These are phyloP conservation scores for Hirudinaria manillensis DNA, from an alignment of 2,888 invertebrate species.

Conservation along the genomic window DNA sequence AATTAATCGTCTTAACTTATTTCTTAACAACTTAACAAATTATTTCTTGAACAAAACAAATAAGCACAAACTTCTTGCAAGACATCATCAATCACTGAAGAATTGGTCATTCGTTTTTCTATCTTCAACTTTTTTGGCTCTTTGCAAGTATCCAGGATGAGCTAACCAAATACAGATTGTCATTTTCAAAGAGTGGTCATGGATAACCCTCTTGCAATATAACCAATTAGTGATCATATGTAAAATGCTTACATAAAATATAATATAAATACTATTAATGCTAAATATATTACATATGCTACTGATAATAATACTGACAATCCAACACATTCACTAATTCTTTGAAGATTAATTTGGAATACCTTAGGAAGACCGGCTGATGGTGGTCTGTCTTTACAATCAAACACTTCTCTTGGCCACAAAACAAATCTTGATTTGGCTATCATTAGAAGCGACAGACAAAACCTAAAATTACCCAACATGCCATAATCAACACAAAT, in stretches of 20 bases:
- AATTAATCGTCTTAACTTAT: no score
- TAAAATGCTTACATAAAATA: no score
- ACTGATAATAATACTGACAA: no score
- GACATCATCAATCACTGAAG: constrained; percentile 77
- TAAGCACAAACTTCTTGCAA: constrained; percentile 66
- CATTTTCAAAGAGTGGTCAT: background rate
- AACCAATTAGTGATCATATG: no score
- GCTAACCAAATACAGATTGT: constrained; percentile 37
- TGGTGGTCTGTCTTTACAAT: constrained; percentile 33
- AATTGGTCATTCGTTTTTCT: constrained; percentile 69
- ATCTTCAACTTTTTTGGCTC: constrained; percentile 45
- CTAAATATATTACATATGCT: no score
- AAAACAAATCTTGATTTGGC: constrained; percentile 25
- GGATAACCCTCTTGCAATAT: background rate
- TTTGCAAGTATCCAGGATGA: constrained; percentile 45
- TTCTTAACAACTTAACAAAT: background rate
- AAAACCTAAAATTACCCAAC: constrained; percentile 27
- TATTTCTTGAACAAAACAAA: background rate
- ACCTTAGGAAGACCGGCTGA: constrained; percentile 38
- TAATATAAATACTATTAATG: no score
- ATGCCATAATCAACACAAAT: background rate
- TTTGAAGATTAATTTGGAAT: no score
- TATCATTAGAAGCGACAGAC: constrained; percentile 30
- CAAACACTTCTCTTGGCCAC: constrained; percentile 26
- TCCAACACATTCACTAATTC: no score